phyloP scores from a whole-genome alignment of 2,113 vertebrate species.

The Stegostoma tigrinum region DNA sequence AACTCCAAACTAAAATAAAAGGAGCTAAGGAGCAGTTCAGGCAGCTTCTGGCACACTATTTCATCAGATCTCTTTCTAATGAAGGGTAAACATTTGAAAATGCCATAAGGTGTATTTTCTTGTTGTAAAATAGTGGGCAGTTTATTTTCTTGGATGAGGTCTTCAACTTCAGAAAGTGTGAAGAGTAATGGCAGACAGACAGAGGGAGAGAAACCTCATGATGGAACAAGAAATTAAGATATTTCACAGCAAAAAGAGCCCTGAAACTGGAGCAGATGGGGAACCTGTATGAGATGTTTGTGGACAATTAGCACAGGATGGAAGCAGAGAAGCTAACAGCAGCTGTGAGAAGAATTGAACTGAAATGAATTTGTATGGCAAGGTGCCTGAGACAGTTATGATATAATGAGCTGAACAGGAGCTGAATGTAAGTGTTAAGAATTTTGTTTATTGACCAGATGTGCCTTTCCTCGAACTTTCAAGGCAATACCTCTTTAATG shows the following conservation, averaged over 20 bases:
- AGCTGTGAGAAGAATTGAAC: background rate
- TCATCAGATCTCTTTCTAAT: background rate
- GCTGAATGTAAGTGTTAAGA: background rate
- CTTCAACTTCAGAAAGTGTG: background rate
- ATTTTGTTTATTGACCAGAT: background rate
- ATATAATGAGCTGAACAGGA: background rate
- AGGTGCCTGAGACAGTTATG: background rate
- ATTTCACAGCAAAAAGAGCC: background rate
- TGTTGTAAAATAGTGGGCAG: background rate
- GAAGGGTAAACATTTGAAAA: background rate
- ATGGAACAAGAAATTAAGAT: background rate
- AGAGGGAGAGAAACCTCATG: background rate
- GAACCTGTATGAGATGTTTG: background rate
- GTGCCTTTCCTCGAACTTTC: background rate
- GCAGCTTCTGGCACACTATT: background rate
- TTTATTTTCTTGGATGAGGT: background rate
- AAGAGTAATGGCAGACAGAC: background rate
- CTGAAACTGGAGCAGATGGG: background rate
- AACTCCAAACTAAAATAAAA: background rate
- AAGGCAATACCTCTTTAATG: background rate
- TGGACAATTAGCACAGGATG: constrained; percentile 3
- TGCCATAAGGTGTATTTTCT: background rate
- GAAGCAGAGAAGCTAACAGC: constrained; percentile 1
- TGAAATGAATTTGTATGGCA: background rate
- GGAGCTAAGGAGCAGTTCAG: background rate